Evolutionary conservation across 2,888 invertebrate genomes (phyloP).

Genomic region (Sussaba pulchella): DNA sequence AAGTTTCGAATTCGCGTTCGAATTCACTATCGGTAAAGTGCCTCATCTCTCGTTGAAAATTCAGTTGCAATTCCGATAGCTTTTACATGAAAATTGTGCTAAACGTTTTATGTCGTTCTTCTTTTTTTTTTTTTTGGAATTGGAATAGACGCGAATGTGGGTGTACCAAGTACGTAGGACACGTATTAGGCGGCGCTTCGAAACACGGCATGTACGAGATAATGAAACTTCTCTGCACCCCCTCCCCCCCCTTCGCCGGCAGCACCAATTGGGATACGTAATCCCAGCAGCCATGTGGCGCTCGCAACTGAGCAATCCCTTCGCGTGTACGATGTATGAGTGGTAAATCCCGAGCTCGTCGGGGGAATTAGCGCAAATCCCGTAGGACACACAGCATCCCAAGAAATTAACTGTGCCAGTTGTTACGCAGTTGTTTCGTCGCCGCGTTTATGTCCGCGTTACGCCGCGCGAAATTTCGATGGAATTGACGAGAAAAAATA

Average conservation of each 20-base stretch:
- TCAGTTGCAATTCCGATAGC: neutral
- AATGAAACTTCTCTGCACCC: conserved; percentile 66
- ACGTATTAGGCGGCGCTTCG: conserved; percentile 50
- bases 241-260: conserved; percentile 2
- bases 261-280: conserved; percentile 42
- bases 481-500: conserved; percentile 15
- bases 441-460: too few relatives aligned
- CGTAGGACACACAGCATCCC: conserved; percentile 45
- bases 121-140: too few relatives aligned
- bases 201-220: conserved; percentile 56
- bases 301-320: conserved; percentile 51
- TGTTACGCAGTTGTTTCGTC: neutral
- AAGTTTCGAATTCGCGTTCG: neutral
- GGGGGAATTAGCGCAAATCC: conserved; percentile 66
- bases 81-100: neutral
- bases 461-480: too few relatives aligned
- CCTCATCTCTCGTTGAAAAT: neutral
- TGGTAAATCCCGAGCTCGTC: conserved; percentile 65
- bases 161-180: neutral
- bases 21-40: neutral
- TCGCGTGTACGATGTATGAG: conserved; percentile 54
- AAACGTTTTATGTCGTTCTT: neutral
- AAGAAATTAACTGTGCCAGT: conserved; percentile 46
- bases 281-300: conserved; percentile 53
- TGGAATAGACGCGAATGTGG: neutral